Evolutionary conservation across 2,797 vertebrate genomes (phyloP).

Genomic region (Brotula barbata): DNA sequence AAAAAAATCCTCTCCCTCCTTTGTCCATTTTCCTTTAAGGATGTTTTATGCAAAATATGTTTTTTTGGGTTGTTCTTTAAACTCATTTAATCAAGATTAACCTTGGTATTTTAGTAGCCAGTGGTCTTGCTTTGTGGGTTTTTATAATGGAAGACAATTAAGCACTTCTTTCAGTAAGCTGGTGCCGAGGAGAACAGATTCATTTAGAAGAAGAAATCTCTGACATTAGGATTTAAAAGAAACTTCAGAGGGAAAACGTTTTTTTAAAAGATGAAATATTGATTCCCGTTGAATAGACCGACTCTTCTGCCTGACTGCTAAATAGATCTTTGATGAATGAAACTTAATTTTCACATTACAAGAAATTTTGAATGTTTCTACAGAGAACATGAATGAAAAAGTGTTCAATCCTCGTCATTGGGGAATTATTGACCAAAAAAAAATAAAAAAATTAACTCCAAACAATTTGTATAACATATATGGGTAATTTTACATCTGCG

Average conservation of each 20-base stretch:
- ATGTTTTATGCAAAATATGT: conserved; percentile 79
- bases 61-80: conserved; percentile 70
- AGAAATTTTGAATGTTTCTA: too few relatives aligned
- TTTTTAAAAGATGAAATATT: neutral
- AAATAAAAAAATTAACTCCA: too few relatives aligned
- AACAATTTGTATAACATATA: too few relatives aligned
- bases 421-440: too few relatives aligned
- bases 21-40: conserved; percentile 66
- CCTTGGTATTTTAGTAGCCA: conserved; percentile 79
- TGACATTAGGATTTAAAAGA: conserved; percentile 38
- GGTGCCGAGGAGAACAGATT: conserved; percentile 53
- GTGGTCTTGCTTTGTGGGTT: conserved; percentile 71
- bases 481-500: too few relatives aligned
- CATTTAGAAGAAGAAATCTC: conserved; percentile 51
- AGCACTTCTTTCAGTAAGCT: conserved; percentile 56
- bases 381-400: too few relatives aligned
- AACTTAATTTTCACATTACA: too few relatives aligned
- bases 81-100: conserved; percentile 79
- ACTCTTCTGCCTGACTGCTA: too few relatives aligned
- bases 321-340: too few relatives aligned
- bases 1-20: too few relatives aligned
- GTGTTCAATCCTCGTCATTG: too few relatives aligned
- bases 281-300: conserved; percentile 8
- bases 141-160: conserved; percentile 76
- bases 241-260: conserved; percentile 21